phyloP scores from a whole-genome alignment of 2,888 invertebrate genomes.

The Ennomos erosarius region DNA sequence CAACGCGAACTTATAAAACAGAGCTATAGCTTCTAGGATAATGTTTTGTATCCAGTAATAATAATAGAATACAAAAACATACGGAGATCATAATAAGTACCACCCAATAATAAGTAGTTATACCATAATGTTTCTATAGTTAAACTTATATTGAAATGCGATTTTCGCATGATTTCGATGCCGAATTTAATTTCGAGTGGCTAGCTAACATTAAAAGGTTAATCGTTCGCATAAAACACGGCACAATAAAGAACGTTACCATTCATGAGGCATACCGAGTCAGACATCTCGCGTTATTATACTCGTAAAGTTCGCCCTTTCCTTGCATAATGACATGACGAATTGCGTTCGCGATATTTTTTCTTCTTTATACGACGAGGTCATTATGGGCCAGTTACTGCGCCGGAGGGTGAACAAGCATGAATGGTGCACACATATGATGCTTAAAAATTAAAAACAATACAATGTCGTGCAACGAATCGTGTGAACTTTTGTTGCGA shows the following conservation, averaged over 20 bases:
- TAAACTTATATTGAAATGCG: no score
- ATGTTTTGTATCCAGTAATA: no score
- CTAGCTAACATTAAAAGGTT: conserved; percentile 80
- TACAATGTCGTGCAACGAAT: conserved; percentile 36
- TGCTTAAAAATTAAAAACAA: conserved; percentile 27
- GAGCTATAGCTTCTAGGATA: background rate
- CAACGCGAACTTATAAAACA: background rate
- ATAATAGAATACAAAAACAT: no score
- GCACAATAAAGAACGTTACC: conserved; percentile 81
- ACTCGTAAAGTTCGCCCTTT: conserved; percentile 84
- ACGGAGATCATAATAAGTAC: no score
- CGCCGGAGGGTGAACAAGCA: conserved; percentile 56
- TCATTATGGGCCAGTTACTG: conserved; percentile 74
- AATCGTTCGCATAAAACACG: conserved; percentile 83
- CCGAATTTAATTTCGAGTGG: conserved; percentile 64
- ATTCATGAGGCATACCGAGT: conserved; percentile 77
- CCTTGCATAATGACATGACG: conserved; percentile 85
- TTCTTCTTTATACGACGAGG: conserved; percentile 78
- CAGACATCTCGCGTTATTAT: conserved; percentile 84
- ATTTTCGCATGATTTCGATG: conserved; percentile 43
- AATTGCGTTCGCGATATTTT: conserved; percentile 83
- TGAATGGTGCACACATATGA: conserved; percentile 44
- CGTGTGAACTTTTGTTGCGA: conserved; percentile 47
- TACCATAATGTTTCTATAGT: no score
- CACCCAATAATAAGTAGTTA: no score